phyloP scores from a whole-genome alignment of 2,113 vertebrate species.

The Phoxinus phoxinus region DNA sequence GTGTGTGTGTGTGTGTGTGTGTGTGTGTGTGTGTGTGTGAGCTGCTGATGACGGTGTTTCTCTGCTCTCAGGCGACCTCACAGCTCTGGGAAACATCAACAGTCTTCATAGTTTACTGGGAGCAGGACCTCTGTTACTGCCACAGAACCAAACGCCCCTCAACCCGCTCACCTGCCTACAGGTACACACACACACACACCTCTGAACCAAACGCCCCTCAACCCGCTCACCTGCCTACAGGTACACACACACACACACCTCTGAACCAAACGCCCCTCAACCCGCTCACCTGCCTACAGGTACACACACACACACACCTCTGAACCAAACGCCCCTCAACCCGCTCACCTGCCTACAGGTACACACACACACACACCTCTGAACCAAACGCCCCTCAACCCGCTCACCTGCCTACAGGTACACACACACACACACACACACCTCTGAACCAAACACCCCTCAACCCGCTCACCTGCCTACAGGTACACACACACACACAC shows the following conservation, averaged over 20 bases:
- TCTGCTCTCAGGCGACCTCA: conserved; percentile 79
- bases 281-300: conserved; percentile 61
- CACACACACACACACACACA: neutral
- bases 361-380: conserved; percentile 61
- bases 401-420: conserved; percentile 61
- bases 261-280: conserved; percentile 77
- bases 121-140: conserved; percentile 75
- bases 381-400: conserved; percentile 75
- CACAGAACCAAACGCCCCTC: conserved; percentile 76
- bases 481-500: conserved; percentile 40
- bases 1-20: neutral
- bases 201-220: conserved; percentile 77
- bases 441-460: conserved; percentile 77
- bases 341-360: conserved; percentile 61
- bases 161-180: conserved; percentile 66
- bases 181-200: conserved; percentile 52
- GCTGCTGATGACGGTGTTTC: neutral
- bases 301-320: conserved; percentile 52
- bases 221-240: conserved; percentile 63
- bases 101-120: conserved; percentile 76
- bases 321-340: conserved; percentile 77
- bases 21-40: neutral
- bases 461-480: conserved; percentile 65
- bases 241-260: conserved; percentile 51
- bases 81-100: conserved; percentile 72